phyloP scores from a whole-genome alignment of 2,113 vertebrate species.

The Chaetura pelagica region DNA sequence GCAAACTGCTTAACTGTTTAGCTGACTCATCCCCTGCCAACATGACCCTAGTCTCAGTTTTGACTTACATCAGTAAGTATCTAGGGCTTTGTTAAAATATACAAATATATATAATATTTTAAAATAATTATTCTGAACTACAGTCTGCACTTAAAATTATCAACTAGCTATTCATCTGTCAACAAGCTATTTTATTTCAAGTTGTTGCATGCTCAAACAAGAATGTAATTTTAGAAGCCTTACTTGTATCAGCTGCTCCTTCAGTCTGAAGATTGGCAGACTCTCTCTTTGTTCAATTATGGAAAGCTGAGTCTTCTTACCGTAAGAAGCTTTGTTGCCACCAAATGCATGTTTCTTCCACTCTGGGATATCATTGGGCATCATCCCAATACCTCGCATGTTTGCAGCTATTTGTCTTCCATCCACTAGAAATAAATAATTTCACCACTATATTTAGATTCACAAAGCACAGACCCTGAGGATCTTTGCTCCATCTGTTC shows the following conservation, averaged over 20 bases:
- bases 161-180: not conserved
- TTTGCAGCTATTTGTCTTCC: conserved; percentile 98
- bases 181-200: not conserved
- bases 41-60: not conserved
- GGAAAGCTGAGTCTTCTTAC: conserved; percentile 95
- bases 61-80: not conserved
- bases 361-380: conserved; percentile 97
- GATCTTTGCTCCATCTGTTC: not conserved
- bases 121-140: not conserved
- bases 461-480: not conserved
- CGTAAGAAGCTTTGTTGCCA: conserved; percentile 98
- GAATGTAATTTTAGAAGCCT: not conserved
- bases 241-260: conserved; percentile 97
- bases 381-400: conserved; percentile 99
- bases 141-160: not conserved
- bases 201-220: not conserved
- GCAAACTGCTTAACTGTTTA: not conserved
- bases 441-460: not conserved
- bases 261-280: conserved; percentile 96
- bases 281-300: conserved; percentile 98
- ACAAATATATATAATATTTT: not conserved
- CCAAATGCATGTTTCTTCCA: conserved; percentile 99
- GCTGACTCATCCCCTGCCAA: not conserved
- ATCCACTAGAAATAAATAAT: conserved; percentile 74
- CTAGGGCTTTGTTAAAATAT: not conserved